Evolutionary conservation across 2,113 vertebrate genomes (phyloP).

Genomic region (Vidua chalybeata): DNA sequence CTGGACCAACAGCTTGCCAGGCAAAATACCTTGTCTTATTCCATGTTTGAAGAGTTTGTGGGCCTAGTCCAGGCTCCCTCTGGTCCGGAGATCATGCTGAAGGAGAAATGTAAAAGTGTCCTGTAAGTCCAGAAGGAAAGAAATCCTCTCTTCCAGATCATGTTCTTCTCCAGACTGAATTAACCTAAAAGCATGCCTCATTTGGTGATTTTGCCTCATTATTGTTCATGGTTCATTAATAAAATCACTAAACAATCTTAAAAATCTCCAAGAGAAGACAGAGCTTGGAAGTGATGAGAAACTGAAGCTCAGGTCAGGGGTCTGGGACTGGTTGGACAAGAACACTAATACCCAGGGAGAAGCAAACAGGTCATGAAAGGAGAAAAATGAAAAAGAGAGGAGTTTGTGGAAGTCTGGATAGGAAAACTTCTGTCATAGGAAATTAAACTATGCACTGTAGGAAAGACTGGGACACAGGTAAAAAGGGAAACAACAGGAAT

Average conservation of each 20-base stretch:
- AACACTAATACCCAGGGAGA: background rate
- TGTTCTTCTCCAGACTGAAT: background rate
- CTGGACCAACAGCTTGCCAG: background rate
- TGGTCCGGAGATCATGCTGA: background rate
- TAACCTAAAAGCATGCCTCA: background rate
- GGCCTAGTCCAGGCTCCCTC: background rate
- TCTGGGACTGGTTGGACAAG: background rate
- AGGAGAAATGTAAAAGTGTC: background rate
- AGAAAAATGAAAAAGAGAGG: background rate
- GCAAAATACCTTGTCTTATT: background rate
- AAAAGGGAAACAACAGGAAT: background rate
- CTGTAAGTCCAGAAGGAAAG: background rate
- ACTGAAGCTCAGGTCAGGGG: background rate
- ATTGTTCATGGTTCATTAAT: background rate
- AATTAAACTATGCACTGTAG: background rate
- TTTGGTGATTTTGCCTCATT: background rate
- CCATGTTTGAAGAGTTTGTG: background rate
- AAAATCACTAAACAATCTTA: background rate
- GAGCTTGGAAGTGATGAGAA: background rate
- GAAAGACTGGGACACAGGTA: fast-evolving
- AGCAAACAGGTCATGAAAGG: background rate
- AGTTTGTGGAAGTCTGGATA: background rate
- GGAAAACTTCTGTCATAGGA: background rate
- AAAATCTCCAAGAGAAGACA: background rate
- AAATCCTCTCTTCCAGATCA: background rate